Base-by-base conservation (phyloP, 1,140 invertebrate species). In the Drosophila persimilis region DNA sequence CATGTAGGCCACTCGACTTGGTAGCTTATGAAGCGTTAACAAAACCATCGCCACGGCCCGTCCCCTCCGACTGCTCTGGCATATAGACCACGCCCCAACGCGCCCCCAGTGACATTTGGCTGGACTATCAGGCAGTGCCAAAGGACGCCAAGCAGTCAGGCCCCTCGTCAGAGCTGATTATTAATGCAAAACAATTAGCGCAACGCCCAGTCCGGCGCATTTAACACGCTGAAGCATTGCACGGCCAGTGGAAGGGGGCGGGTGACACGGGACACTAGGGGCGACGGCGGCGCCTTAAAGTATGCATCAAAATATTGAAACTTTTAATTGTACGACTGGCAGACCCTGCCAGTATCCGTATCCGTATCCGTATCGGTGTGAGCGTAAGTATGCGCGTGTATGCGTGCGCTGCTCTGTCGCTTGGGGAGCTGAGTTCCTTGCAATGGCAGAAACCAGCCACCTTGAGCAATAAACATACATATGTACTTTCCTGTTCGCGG, bases 131-230 rank as follows among this genome's bases (percentile, higher is more conserved):
- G 26, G 39, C 47, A 22, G 24, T 5, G 39, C 54, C 44, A 52
- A 44, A 50, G 52, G 64, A 45, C 52, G 4, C 3, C 35, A 4
- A 35, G 31, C 9, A 35, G 8, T 35, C 29, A 8, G 29, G 31
- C 3, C 31, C 9, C 31, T 35, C 35, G 44, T 15, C 59, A 43
- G 26, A 17, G 17, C 45, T 24, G 24, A 56, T 73, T 69, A 76
- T 80, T 76, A 76, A 72, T 80, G 52, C 58, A 73, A 56, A 76
- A 60, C 52, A 77, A 73, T 80, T 80, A 67, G 35, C 67, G 53
- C 60, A 52, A 59, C 11, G 52, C 41, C 65, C 55, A 55, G 29
- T 39, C 4, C 35, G 43, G 53, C 50, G 48, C 70, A 73, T 73
- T 73, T 50, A 73, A 59, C 58, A 39, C 57, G 58, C 24, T 50